Conservation (phyloP, 1,140 invertebrate species). For the Sycobia sp. region DNA sequence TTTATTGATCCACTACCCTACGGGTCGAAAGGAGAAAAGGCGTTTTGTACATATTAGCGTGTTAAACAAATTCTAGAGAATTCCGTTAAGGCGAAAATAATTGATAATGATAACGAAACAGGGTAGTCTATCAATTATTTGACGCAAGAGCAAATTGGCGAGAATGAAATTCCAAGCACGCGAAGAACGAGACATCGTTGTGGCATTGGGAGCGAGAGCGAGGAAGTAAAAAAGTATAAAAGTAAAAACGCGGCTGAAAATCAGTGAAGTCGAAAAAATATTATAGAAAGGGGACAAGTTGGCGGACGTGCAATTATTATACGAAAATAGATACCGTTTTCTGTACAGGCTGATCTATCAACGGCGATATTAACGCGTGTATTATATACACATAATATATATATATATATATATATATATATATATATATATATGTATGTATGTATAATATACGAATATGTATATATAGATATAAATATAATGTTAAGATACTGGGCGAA, state of each 20-base stretch:
- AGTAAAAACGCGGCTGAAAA: background rate
- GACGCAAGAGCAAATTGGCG: constrained; percentile 40
- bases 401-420: background rate
- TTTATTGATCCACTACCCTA: constrained; percentile 23
- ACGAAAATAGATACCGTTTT: constrained; percentile 11
- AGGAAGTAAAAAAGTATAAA: too few species aligned
- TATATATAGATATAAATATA: too few species aligned
- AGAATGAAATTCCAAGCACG: constrained; percentile 8
- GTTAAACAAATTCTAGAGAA: constrained; percentile 18
- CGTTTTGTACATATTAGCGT: too few species aligned
- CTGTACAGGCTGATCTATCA: constrained; percentile 29
- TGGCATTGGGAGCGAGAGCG: background rate
- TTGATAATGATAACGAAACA: constrained; percentile 60
- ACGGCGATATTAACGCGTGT: constrained; percentile 34
- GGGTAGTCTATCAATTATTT: constrained; percentile 62
- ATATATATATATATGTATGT: background rate
- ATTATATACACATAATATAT: constrained; percentile 1
- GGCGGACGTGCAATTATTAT: constrained; percentile 14
- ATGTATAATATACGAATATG: too few species aligned
- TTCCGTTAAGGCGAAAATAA: constrained; percentile 41
- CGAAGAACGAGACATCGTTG: background rate
- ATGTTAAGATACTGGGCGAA: too few species aligned
- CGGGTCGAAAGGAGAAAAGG: constrained; percentile 9
- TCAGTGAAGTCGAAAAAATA: too few species aligned
- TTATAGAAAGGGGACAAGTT: too few species aligned